These are phyloP conservation scores for Trematomus loennbergii DNA, from an alignment of 2,113 vertebrate species.

Conservation along the genomic window DNA sequence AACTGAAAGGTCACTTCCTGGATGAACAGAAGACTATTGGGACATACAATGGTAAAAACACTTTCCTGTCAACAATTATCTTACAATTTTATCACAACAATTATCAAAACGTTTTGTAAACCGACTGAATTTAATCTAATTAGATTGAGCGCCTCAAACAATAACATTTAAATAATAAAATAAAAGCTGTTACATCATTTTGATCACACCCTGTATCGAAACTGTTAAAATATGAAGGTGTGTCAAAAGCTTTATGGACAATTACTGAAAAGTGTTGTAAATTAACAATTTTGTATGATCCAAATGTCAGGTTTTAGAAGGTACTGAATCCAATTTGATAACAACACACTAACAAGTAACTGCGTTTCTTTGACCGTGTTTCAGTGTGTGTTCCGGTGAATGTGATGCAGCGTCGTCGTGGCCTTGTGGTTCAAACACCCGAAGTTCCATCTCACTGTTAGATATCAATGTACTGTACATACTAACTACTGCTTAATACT, in stretches of 20 bases:
- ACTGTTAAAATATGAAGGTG: conserved; percentile 8
- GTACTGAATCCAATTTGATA: no score
- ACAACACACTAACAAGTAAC: no score
- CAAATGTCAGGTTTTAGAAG: no score
- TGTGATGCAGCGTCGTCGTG: conserved; percentile 20
- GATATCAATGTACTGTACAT: conserved; percentile 74
- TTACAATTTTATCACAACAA: no score
- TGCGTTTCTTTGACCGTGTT: no score
- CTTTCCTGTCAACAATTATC: neutral
- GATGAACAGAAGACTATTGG: conserved; percentile 23
- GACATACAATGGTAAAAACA: neutral
- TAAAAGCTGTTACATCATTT: neutral
- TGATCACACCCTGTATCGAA: conserved; percentile 28
- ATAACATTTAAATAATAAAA: neutral
- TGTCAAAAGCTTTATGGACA: neutral
- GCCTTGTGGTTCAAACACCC: conserved; percentile 47
- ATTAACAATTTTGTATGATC: no score
- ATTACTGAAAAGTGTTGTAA: no score
- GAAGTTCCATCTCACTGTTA: conserved; percentile 32
- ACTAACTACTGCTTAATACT: conserved; percentile 61
- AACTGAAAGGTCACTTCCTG: neutral
- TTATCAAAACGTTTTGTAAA: no score
- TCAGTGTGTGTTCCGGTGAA: no score
- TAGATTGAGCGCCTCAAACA: neutral
- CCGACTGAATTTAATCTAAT: no score